phyloP scores from a whole-genome alignment of 2,113 vertebrate species.

The Echinops telfairi region DNA sequence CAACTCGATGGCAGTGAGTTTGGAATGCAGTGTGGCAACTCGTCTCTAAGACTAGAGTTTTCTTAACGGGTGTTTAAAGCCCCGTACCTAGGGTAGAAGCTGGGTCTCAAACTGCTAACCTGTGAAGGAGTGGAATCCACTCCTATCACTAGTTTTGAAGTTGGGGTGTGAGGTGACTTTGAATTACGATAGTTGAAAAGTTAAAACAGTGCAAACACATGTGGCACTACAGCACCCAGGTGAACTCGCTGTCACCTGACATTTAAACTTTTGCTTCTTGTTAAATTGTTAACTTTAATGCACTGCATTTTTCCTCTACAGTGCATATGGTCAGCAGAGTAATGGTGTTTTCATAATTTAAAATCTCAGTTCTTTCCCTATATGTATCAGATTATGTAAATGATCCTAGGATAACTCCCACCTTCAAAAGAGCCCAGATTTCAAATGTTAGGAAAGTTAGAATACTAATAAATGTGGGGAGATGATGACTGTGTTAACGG shows the following conservation, averaged over 20 bases:
- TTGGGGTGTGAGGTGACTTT: constrained; percentile 30
- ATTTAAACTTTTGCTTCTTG: constrained; percentile 15
- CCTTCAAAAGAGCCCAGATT: too few species aligned
- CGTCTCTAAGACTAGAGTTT: too few species aligned
- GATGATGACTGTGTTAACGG: too few species aligned
- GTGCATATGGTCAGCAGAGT: neutral
- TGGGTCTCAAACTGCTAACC: too few species aligned
- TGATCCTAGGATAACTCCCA: too few species aligned
- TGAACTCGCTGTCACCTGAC: neutral
- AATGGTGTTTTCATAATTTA: neutral
- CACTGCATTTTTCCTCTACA: neutral
- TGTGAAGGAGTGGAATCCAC: neutral
- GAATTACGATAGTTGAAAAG: constrained; percentile 14
- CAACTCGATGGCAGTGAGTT: too few species aligned
- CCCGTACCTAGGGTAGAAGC: too few species aligned
- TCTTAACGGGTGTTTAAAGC: too few species aligned
- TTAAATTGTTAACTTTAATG: neutral
- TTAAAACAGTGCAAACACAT: neutral
- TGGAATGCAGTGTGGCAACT: too few species aligned
- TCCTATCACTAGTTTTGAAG: constrained; percentile 24
- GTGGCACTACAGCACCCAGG: neutral
- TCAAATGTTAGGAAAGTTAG: too few species aligned
- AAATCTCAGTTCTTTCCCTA: neutral
- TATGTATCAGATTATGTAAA: neutral
- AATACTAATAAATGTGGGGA: too few species aligned